Percentiles rank a stretch among this genome's conserved stretches.
Conservation (phyloP, 30 jellyfish, hydroid and myxozoan genomes). For the Aurelia aurita complex sp. Pacific region DNA sequence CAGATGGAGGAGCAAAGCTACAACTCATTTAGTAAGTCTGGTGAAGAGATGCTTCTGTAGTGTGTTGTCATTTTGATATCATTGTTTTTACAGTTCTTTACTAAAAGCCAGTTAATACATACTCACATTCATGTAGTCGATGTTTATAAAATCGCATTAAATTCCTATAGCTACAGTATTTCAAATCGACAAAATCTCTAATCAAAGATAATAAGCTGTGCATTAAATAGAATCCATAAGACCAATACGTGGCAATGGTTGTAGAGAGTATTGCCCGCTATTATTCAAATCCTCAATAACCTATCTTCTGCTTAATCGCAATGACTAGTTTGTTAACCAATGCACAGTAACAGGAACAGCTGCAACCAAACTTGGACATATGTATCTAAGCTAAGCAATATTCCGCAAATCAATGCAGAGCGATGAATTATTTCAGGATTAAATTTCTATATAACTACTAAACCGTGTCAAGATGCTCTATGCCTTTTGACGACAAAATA, state of each 20-base stretch:
- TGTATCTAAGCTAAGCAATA: constrained; percentile 2
- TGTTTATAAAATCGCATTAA: no score
- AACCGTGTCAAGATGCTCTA: not conserved
- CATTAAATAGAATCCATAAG: not conserved
- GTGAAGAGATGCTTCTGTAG: no score
- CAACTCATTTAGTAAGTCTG: no score
- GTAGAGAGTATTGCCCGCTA: not conserved
- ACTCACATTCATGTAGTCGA: no score
- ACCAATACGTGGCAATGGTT: constrained; percentile 1
- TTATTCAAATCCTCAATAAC: not conserved
- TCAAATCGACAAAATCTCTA: not conserved
- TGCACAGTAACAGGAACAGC: constrained; percentile 27
- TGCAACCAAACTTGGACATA: not conserved
- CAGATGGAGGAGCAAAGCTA: no score
- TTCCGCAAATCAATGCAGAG: constrained; percentile 10
- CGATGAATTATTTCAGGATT: not conserved
- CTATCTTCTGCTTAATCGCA: not conserved
- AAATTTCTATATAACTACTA: not conserved
- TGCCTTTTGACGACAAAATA: no score
- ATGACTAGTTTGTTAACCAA: constrained; percentile 41
- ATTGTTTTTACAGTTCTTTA: no score
- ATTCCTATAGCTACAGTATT: no score
- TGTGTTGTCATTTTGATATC: no score
- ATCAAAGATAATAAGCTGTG: not conserved
- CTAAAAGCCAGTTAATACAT: no score